Evolutionary conservation across 53 echinoderm and acorn worm genomes (phyloP), one percentile per base, ranked within the genome.

Genomic region (Holothuria leucospilota): DNA sequence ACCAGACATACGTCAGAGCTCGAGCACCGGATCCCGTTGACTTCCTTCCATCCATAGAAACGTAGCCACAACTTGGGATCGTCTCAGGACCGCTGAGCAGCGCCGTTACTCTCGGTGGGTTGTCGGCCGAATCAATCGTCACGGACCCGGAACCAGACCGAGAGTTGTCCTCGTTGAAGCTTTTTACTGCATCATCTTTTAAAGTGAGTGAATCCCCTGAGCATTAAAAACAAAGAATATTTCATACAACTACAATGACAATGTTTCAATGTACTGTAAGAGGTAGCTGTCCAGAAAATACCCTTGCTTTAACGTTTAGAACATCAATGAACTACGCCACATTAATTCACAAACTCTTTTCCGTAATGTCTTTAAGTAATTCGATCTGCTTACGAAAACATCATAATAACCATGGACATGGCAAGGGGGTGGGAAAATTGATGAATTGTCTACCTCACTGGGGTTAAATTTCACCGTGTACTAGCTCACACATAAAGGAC

Each of bases 11-110:
- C 25, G 88, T 88, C 82, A 95, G 86, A n/a, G 85, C 72, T 12
- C 96, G 86, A n/a, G 92, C 96, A 13, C 96, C 96, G 26, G 94
- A 91, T 8, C 96, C 96, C 1, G 88, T 96, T 0, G 96, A 96
- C 34, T 74, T 65, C 2, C 94, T 89, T 20, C 90, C 96, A 75
- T 87, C 88, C 39, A 96, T 82, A 7, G 69, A 60, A 6, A 96
- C 90, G 34, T 94, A 72, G 27, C 96, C 94, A 65, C 96, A 96
- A 87, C 96, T 96, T 7, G 96, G 94, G 13, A 96, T 86, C 64
- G 69, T 92, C 2, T 90, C 59, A 15, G 96, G 87, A 13, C 96
- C 96, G 12, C 89, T 66, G 42, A 96, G 73, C 59, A 96, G 52
- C 42, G 94, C 96, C 18, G 69, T 87, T 11, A 92, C 90, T 59